Evolutionary conservation across 2,888 invertebrate species (phyloP).

Genomic region (Nebria salina): DNA sequence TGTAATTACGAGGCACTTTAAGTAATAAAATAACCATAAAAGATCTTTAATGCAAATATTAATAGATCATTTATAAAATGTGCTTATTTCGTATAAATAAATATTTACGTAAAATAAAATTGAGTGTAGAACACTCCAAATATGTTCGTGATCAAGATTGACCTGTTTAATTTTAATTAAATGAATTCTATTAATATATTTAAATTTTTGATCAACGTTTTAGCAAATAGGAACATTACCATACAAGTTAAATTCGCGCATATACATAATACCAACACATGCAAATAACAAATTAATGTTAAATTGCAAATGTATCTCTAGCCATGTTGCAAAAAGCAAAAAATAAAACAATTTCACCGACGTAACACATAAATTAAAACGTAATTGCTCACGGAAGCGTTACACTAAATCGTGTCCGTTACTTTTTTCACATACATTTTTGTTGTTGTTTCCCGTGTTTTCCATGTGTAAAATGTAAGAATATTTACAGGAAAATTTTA

Average conservation of each 20-base stretch:
- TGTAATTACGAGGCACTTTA: no score
- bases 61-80: no score
- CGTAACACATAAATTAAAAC: slow-evolving; percentile 3
- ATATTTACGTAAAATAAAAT: no score
- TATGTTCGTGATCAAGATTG: no score
- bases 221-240: neutral
- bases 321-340: slow-evolving; percentile 3
- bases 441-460: no score
- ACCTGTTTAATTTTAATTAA: no score
- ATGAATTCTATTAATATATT: neutral
- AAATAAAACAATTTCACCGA: neutral
- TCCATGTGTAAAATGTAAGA: no score
- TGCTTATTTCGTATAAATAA: no score
- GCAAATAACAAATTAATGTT: slow-evolving; percentile 14
- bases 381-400: slow-evolving; percentile 8
- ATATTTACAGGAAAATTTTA: no score
- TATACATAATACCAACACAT: neutral
- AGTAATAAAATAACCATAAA: no score
- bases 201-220: slow-evolving; percentile 10
- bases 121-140: no score
- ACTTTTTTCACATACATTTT: neutral
- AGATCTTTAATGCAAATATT: no score
- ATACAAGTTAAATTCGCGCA: neutral
- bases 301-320: slow-evolving; percentile 8
- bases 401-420: slow-evolving; percentile 7